Evolutionary conservation across 2,888 invertebrate genomes (phyloP).

Genomic region (Drosophila conformis): DNA sequence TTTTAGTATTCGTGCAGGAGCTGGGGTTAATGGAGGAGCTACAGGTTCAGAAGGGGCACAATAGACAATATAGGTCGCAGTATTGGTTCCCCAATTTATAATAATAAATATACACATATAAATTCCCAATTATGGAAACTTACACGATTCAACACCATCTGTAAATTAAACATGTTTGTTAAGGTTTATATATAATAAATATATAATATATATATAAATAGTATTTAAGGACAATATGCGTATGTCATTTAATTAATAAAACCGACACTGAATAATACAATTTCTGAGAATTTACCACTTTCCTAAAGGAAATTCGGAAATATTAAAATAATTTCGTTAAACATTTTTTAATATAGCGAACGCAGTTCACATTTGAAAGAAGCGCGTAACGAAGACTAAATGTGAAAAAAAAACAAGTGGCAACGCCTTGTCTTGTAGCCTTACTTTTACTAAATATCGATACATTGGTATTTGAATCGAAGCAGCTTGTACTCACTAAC

Average conservation of each 20-base stretch:
- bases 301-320: background rate
- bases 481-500: constrained; percentile 42
- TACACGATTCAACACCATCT: background rate
- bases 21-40: too few relatives aligned
- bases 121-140: too few relatives aligned
- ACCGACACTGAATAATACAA: background rate
- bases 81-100: too few relatives aligned
- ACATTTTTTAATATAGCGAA: background rate
- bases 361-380: constrained; percentile 2
- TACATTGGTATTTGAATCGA: constrained; percentile 6
- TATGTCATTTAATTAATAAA: background rate
- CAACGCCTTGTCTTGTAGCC: constrained; percentile 3
- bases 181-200: background rate
- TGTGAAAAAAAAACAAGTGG: constrained; percentile 11
- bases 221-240: background rate
- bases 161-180: background rate
- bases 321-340: background rate
- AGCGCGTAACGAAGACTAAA: background rate
- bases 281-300: background rate
- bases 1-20: too few relatives aligned
- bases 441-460: constrained; percentile 22
- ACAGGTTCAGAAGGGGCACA: too few relatives aligned
- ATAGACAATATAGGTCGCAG: too few relatives aligned
- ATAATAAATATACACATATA: too few relatives aligned
- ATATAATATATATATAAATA: background rate